Evolutionary conservation across 2,113 vertebrate genomes (phyloP), one percentile per base, ranked within the genome.

Genomic region (Polypterus bichir): DNA sequence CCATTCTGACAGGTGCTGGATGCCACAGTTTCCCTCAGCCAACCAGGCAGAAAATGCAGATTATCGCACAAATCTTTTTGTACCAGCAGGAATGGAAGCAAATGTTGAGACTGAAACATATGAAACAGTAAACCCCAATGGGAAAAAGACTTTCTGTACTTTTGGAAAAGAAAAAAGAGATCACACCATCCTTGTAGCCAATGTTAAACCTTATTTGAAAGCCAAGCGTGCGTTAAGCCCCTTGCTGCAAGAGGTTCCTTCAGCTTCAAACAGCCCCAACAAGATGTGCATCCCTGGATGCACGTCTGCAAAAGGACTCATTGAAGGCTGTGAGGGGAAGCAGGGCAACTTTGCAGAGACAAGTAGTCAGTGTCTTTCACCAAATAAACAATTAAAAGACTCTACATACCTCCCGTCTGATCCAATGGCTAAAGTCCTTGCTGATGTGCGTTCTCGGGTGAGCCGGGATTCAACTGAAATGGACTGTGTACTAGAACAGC

Each of bases 61-160:
- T 89, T 98, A 98, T 86, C 92, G 94, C 85, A 97, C 92, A 89
- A 98, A 98, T 83, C 88, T 98, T 85, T 98, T 98, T 74, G 93
- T 98, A 74, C 94, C 94, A 67, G 91, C 90, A 60, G 86, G 86
- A 60, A 95, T 97, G 79, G 96, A 98, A 83, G 81, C 91, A 54
- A 88, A 89, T 1, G 91, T 95, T 77, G 91, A 95, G 85, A 92
- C 92, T 62, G 94, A 97, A 78, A 89, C 89, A 77, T 97, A 96
- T 0, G 96, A 98, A 85, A 91, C 92, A 68, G 88, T 95, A 81
- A 94, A 92, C 78, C 89, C 91, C 73, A 92, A 91, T 1, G 94
- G 96, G 81, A 98, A 98, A 88, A 98, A 98, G 85, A 98, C 96
- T 54, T 98, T 98, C 90, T 98, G 96, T 86, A 98, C 96, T 70